These are phyloP conservation scores for Chaetogeoica ovagalla DNA, from an alignment of 2,888 invertebrate species.

Conservation along the genomic window DNA sequence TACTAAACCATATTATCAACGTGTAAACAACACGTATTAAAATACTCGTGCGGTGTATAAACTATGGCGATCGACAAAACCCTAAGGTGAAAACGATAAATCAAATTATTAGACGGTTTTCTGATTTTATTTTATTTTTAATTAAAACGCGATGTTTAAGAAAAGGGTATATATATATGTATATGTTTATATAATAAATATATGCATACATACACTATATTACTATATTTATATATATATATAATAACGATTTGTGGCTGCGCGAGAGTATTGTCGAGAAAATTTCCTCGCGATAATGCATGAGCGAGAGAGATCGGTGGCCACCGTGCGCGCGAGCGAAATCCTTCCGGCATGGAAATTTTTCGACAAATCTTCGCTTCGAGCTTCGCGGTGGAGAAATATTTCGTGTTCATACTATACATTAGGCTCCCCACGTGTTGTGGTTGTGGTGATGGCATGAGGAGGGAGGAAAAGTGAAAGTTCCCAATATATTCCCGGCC, in stretches of 20 bases:
- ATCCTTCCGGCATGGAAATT: slow-evolving; percentile 16
- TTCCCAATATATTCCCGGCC: background rate
- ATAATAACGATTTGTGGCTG: background rate
- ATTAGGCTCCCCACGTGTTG: too few relatives aligned
- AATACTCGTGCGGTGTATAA: background rate
- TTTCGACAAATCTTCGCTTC: slow-evolving; percentile 4
- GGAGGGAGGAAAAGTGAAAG: background rate
- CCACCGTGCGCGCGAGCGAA: background rate
- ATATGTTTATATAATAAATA: background rate
- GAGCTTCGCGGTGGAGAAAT: background rate
- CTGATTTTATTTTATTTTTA: slow-evolving; percentile 14
- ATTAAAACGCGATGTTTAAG: slow-evolving; percentile 20
- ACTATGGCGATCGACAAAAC: background rate
- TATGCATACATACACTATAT: too few relatives aligned
- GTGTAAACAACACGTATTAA: slow-evolving; percentile 18
- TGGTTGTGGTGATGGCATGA: too few relatives aligned
- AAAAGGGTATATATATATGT: background rate
- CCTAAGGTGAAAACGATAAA: slow-evolving; percentile 36
- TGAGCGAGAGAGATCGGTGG: too few relatives aligned
- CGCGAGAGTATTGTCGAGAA: background rate
- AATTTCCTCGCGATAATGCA: background rate
- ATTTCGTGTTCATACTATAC: too few relatives aligned
- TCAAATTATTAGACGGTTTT: slow-evolving; percentile 24
- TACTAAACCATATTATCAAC: slow-evolving; percentile 19
- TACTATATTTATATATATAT: too few relatives aligned